Evolutionary conservation across 2,113 vertebrate genomes (phyloP).

Genomic region (Eclectus roratus): DNA sequence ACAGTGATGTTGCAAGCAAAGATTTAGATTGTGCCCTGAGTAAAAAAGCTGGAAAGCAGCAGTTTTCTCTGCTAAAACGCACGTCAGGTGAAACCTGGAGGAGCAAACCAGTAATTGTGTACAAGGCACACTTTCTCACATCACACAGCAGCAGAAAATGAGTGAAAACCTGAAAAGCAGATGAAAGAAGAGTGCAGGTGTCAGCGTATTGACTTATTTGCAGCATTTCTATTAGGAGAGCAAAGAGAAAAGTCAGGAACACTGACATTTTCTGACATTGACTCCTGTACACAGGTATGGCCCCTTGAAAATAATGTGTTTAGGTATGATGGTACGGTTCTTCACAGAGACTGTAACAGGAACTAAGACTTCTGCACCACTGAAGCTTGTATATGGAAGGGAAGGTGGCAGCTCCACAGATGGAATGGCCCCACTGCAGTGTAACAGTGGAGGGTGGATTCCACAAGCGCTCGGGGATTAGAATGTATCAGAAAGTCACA

Average conservation of each 20-base stretch:
- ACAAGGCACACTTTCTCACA: not conserved
- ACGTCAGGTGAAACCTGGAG: not conserved
- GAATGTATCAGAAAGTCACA: not conserved
- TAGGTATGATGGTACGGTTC: not conserved
- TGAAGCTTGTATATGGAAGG: fast-evolving
- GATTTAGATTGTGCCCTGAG: not conserved
- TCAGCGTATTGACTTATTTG: not conserved
- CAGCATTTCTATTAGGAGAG: not conserved
- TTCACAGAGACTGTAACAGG: not conserved
- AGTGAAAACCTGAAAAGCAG: not conserved
- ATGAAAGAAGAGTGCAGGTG: not conserved
- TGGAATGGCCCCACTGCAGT: too few species aligned
- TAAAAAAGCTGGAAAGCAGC: not conserved
- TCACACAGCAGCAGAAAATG: not conserved
- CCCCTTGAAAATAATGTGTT: not conserved
- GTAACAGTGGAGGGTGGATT: not conserved
- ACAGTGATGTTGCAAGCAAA: not conserved
- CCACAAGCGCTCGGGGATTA: not conserved
- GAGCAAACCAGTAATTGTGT: not conserved
- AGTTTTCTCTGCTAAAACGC: not conserved
- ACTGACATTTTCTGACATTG: not conserved
- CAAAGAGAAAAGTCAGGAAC: not conserved
- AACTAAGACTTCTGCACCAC: fast-evolving
- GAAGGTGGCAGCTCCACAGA: not conserved
- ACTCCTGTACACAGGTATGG: not conserved